phyloP scores from a whole-genome alignment of 2,113 vertebrate species.

The Pampusana beccarii region DNA sequence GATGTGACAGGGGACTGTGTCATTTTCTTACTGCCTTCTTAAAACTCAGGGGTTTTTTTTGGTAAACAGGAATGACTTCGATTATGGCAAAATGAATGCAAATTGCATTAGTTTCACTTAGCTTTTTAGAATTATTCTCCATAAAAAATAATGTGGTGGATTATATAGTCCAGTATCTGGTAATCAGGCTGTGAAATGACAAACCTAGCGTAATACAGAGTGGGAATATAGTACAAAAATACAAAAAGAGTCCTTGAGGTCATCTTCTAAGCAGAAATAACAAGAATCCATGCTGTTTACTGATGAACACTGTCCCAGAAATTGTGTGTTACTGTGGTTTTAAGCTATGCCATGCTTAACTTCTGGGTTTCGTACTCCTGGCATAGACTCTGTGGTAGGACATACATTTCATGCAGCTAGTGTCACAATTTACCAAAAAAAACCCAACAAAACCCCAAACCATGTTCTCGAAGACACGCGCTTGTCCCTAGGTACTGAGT shows the following conservation, averaged over 20 bases:
- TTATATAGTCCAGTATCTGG: not conserved
- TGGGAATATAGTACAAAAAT: not conserved
- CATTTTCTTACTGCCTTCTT: not conserved
- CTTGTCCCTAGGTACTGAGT: not conserved
- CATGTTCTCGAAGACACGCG: not conserved
- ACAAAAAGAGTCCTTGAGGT: not conserved
- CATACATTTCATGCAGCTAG: slow-evolving; percentile 31
- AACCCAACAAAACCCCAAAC: not conserved
- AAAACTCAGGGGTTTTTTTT: not conserved
- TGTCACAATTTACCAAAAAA: slow-evolving; percentile 2
- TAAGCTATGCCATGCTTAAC: not conserved
- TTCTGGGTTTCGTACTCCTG: slow-evolving; percentile 35
- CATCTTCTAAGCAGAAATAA: slow-evolving; percentile 5
- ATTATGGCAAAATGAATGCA: not conserved
- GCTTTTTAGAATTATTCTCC: not conserved
- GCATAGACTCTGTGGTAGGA: slow-evolving; percentile 9
- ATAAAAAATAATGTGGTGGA: not conserved
- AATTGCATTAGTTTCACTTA: not conserved
- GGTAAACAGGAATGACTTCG: not conserved
- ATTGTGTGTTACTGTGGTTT: slow-evolving; percentile 6
- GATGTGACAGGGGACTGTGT: not conserved
- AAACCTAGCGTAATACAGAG: not conserved
- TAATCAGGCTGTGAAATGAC: not conserved
- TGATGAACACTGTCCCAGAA: slow-evolving; percentile 39
- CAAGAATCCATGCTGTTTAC: not conserved